phyloP scores from a whole-genome alignment of 1,140 invertebrate species.

The Bathynomus jamesi region DNA sequence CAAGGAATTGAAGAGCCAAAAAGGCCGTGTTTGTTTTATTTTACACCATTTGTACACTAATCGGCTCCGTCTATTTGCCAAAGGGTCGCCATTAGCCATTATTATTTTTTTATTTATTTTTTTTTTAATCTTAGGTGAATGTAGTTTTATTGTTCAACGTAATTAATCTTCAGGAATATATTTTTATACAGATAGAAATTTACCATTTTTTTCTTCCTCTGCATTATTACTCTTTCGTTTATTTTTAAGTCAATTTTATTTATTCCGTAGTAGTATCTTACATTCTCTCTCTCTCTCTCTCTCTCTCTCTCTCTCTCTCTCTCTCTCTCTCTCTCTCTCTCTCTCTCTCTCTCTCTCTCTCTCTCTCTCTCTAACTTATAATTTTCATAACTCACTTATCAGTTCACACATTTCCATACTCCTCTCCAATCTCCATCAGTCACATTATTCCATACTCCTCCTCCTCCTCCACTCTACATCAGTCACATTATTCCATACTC shows the following conservation, averaged over 20 bases:
- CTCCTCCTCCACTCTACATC: neutral
- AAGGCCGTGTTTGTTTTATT: no score
- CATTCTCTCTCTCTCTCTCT: neutral
- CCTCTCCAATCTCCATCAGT: neutral
- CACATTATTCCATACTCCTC: neutral
- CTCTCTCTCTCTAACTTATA: neutral
- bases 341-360: neutral
- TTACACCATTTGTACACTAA: no score
- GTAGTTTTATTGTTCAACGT: no score
- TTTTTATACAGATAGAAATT: no score
- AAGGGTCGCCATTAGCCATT: no score
- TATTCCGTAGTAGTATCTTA: neutral
- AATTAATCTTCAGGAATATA: no score
- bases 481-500: neutral
- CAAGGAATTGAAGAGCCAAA: no score
- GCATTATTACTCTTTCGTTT: neutral
- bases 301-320: neutral
- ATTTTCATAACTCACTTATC: neutral
- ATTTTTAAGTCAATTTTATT: neutral
- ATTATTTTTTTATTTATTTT: no score
- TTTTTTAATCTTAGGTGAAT: no score
- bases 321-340: neutral
- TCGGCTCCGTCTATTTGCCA: no score
- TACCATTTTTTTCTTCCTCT: neutral
- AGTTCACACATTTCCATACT: neutral